Conservation (phyloP, 2,888 invertebrate species). For the Prenolepis imparis region DNA sequence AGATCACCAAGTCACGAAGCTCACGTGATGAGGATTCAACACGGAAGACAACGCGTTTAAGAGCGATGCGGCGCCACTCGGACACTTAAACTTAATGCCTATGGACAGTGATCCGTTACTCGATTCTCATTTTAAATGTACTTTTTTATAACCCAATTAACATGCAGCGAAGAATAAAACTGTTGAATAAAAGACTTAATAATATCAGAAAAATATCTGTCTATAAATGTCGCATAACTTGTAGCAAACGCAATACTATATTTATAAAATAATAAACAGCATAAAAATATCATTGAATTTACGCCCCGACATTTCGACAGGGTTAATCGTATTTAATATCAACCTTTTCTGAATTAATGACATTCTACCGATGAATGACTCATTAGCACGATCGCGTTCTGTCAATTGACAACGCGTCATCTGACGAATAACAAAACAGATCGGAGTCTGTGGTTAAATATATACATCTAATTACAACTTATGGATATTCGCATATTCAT, state of each 20-base stretch:
- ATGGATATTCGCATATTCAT: too few relatives aligned
- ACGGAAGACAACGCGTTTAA: conserved; percentile 50
- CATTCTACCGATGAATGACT: too few relatives aligned
- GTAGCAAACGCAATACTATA: background rate
- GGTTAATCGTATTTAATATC: too few relatives aligned
- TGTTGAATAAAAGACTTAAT: background rate
- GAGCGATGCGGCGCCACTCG: conserved; percentile 65
- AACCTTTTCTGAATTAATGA: too few relatives aligned
- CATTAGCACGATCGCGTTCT: too few relatives aligned
- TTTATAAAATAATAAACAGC: background rate
- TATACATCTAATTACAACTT: too few relatives aligned
- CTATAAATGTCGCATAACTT: background rate
- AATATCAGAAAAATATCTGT: background rate
- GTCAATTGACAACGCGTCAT: too few relatives aligned
- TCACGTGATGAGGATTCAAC: conserved; percentile 38
- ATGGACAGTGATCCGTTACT: conserved; percentile 62
- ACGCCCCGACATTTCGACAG: too few relatives aligned
- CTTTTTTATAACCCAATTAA: conserved; percentile 42
- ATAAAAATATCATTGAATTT: background rate
- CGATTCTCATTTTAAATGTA: conserved; percentile 52
- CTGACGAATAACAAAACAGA: too few relatives aligned
- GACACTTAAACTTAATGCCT: conserved; percentile 64
- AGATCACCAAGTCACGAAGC: conserved; percentile 54
- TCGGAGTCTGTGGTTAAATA: too few relatives aligned
- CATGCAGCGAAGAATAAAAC: background rate